Percentiles rank a stretch among this genome's conserved stretches.
Evolutionary conservation across 2,888 invertebrate genomes (phyloP).

Genomic region (Parnassius apollo): DNA sequence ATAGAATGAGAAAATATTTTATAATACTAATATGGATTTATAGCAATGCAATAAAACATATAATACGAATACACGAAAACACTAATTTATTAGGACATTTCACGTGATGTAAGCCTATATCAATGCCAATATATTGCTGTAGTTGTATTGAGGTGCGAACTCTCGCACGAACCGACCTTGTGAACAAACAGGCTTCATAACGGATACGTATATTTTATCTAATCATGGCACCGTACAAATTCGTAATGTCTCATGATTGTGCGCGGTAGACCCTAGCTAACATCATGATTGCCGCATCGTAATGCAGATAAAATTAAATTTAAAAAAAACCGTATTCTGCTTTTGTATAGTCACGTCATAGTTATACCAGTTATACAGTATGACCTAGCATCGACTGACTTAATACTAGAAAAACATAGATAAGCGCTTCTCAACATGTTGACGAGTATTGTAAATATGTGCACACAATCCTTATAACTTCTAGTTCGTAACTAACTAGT

Average conservation of each 20-base stretch:
- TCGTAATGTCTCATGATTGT: constrained; percentile 14
- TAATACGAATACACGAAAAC: too few relatives aligned
- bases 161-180: constrained; percentile 24
- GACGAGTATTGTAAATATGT: neutral
- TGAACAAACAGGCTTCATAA: constrained; percentile 8
- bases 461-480: neutral
- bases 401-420: too few relatives aligned
- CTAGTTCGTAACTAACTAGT: too few relatives aligned
- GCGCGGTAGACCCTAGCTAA: constrained; percentile 19
- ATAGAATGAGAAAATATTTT: too few relatives aligned
- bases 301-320: constrained; percentile 14
- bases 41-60: too few relatives aligned
- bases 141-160: neutral
- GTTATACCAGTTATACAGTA: too few relatives aligned
- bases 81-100: neutral
- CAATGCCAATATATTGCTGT: constrained; percentile 3
- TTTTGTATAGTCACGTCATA: too few relatives aligned
- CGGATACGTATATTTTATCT: constrained; percentile 9
- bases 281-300: constrained; percentile 2
- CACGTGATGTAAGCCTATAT: neutral
- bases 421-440: too few relatives aligned
- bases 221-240: constrained; percentile 18
- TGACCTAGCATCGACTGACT: too few relatives aligned
- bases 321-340: neutral
- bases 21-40: too few relatives aligned